Evolutionary conservation across 2,113 vertebrate species (phyloP).

Genomic region (Boulengerochromis microlepis): DNA sequence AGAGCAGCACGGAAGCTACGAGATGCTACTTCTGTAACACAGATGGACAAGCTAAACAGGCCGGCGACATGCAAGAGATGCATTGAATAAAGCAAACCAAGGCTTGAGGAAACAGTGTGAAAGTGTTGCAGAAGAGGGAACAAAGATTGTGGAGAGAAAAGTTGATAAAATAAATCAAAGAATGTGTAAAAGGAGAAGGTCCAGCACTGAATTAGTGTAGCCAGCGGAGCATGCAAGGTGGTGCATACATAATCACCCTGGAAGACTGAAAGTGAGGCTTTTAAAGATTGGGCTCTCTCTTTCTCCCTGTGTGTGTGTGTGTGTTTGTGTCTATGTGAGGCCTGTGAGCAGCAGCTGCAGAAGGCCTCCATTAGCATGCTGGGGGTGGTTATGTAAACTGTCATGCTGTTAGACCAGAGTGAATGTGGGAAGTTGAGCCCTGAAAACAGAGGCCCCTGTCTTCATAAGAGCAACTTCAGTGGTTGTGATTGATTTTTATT

Average conservation of each 20-base stretch:
- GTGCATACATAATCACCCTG: constrained; percentile 57
- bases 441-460: constrained; percentile 49
- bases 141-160: neutral
- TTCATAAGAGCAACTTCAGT: constrained; percentile 21
- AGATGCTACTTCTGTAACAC: neutral
- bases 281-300: constrained; percentile 27
- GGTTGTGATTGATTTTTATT: constrained; percentile 35
- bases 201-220: constrained; percentile 20
- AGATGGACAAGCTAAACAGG: neutral
- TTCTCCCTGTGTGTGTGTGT: neutral
- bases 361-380: constrained; percentile 65
- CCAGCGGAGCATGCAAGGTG: constrained; percentile 33
- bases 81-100: neutral
- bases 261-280: constrained; percentile 46
- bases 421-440: constrained; percentile 46
- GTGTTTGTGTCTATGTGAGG: neutral
- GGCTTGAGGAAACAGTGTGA: neutral
- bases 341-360: constrained; percentile 59
- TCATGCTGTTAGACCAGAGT: constrained; percentile 39
- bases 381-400: constrained; percentile 64
- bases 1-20: neutral
- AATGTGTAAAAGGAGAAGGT: constrained; percentile 19
- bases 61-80: neutral
- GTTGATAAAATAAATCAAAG: neutral
- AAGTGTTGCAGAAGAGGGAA: neutral